Conservation (phyloP, 2,888 invertebrate genomes). For the Acleris cristana region DNA sequence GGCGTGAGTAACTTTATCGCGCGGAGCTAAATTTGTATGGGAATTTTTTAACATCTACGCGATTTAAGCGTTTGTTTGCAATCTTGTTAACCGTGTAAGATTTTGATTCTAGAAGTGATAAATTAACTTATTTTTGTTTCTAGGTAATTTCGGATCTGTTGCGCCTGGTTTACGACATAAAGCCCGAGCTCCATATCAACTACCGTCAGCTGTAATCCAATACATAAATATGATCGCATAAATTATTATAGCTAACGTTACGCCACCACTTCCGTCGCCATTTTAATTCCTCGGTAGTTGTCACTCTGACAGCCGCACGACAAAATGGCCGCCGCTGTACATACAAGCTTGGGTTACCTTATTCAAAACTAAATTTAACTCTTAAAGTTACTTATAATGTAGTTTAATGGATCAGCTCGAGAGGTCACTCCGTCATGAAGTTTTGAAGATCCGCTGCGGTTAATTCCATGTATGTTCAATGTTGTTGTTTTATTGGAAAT, state of each 20-base stretch:
- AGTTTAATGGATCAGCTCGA: slow-evolving; percentile 68
- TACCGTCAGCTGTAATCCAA: slow-evolving; percentile 80
- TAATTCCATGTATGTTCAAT: slow-evolving; percentile 58
- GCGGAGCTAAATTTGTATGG: no score
- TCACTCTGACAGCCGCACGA: slow-evolving; percentile 36
- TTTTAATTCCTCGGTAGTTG: slow-evolving; percentile 35
- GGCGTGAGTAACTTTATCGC: no score
- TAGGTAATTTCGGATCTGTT: slow-evolving; percentile 92
- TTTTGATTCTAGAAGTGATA: no score
- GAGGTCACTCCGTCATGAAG: slow-evolving; percentile 75
- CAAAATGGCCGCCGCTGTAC: slow-evolving; percentile 53
- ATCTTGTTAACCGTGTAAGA: no score
- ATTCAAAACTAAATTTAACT: slow-evolving; percentile 9
- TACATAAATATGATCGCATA: slow-evolving; percentile 39
- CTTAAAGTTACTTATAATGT: slow-evolving; percentile 5
- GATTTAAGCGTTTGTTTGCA: no score
- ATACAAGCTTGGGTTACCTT: slow-evolving; percentile 53
- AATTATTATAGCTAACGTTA: slow-evolving; percentile 33
- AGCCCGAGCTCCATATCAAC: slow-evolving; percentile 96
- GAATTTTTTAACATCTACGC: no score
- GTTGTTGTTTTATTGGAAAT: slow-evolving; percentile 78
- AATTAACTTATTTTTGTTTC: slow-evolving; percentile 46
- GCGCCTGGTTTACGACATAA: slow-evolving; percentile 94
- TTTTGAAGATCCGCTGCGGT: slow-evolving; percentile 64
- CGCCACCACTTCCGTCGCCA: slow-evolving; percentile 44